Evolutionary conservation across 2,113 vertebrate species (phyloP).

Genomic region (Cheirogaleus medius): DNA sequence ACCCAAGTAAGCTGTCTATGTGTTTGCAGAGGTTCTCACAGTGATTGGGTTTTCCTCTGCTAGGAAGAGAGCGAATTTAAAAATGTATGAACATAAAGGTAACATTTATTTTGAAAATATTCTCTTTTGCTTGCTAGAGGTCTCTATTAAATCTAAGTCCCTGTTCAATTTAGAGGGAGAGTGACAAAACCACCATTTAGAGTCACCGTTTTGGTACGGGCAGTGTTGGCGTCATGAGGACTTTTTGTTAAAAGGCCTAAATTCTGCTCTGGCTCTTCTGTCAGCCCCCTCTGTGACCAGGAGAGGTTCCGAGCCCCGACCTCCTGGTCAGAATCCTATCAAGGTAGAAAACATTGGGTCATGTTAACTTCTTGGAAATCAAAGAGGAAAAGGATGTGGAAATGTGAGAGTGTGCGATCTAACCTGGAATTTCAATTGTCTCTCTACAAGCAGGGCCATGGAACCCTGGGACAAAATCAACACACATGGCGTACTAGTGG

Average conservation of each 20-base stretch:
- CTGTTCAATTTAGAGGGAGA: neutral
- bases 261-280: neutral
- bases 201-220: neutral
- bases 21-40: neutral
- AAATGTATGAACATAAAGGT: neutral
- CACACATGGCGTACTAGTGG: accelerated
- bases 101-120: neutral
- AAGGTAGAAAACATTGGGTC: neutral
- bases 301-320: neutral
- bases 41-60: neutral
- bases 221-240: neutral
- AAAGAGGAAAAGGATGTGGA: neutral
- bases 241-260: neutral
- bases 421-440: no score
- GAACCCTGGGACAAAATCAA: no score
- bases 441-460: neutral
- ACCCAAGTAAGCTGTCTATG: neutral
- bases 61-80: neutral
- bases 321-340: accelerated
- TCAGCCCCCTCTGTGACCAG: neutral
- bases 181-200: neutral
- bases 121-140: neutral
- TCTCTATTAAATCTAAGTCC: neutral
- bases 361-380: neutral
- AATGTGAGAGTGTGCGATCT: neutral